Percentiles rank a stretch among this genome's conserved stretches.
Conservation (phyloP, 2,888 invertebrate genomes). For the Mamestra brassicae region DNA sequence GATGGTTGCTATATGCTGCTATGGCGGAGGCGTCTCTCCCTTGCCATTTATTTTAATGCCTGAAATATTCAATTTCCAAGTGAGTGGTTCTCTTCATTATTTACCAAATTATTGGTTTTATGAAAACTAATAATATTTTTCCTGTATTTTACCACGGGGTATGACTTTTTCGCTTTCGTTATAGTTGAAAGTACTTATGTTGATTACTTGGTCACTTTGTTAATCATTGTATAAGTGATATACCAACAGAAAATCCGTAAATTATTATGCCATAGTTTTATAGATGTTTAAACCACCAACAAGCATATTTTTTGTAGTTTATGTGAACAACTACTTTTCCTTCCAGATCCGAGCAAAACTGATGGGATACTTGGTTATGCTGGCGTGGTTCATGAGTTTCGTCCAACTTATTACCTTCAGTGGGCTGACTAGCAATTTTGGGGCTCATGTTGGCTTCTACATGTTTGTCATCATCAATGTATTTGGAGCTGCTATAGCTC, state of each 20-base stretch:
- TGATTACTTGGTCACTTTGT: too few species aligned
- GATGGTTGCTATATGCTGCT: conserved; percentile 67
- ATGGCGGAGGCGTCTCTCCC: conserved; percentile 72
- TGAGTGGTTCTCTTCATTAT: conserved; percentile 29
- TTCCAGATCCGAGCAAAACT: conserved; percentile 79
- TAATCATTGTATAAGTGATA: background rate
- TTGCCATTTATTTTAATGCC: conserved; percentile 77
- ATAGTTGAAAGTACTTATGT: too few species aligned
- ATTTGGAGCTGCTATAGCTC: conserved; percentile 71
- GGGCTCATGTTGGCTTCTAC: conserved; percentile 78
- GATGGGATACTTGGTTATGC: conserved; percentile 71
- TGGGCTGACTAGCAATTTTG: conserved; percentile 70
- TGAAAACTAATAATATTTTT: too few species aligned
- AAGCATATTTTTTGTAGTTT: background rate
- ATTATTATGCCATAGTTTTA: background rate
- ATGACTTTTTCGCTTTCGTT: too few species aligned
- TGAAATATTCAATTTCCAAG: conserved; percentile 80
- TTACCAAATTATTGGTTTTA: too few species aligned
- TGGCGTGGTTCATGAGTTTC: conserved; percentile 72
- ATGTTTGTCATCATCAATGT: conserved; percentile 77
- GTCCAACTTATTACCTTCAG: conserved; percentile 69
- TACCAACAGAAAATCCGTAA: background rate
- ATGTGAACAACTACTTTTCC: background rate
- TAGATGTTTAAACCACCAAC: background rate
- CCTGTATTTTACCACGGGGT: too few species aligned